Conservation (phyloP, 2,888 invertebrate species). For the Frankliniella intonsa region DNA sequence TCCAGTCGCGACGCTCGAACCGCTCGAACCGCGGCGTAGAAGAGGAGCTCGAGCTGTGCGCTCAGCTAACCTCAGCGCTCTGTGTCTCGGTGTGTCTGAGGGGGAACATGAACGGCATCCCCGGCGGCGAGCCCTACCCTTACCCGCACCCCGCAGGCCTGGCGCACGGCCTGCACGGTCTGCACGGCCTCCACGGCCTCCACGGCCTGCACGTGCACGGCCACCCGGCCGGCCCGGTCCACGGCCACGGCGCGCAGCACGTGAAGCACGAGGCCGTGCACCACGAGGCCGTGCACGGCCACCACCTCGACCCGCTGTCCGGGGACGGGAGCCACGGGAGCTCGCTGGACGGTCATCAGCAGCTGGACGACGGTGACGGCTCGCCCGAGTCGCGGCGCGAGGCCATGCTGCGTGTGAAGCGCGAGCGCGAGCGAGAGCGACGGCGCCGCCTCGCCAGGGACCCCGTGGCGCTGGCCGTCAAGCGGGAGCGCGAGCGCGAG, state of each 20-base stretch:
- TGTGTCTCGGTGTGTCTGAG: neutral
- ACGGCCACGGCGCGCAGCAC: neutral
- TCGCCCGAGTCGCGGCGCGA: neutral
- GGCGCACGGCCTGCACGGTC: neutral
- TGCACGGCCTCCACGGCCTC: neutral
- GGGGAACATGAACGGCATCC: neutral
- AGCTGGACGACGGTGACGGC: neutral
- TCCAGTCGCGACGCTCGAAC: neutral
- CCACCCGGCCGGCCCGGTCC: neutral
- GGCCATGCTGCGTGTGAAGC: constrained; percentile 13
- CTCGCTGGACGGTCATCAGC: neutral
- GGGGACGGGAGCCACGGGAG: neutral
- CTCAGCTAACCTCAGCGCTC: neutral
- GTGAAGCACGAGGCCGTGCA: neutral
- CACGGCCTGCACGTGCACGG: neutral
- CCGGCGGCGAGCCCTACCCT: neutral
- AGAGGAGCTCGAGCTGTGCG: neutral
- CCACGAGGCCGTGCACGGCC: neutral
- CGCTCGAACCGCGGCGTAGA: neutral
- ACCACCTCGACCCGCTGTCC: too few relatives aligned
- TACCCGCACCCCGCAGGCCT: neutral
- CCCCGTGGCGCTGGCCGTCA: neutral
- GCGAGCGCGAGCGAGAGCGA: neutral
- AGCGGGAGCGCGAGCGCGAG: constrained; percentile 7
- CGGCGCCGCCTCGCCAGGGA: neutral